A percentile compares a stretch with the other conserved stretches of the same genome.
These are phyloP conservation scores for Onychorhynchus coronatus DNA, from an alignment of 2,113 vertebrate species.

Conservation along the genomic window DNA sequence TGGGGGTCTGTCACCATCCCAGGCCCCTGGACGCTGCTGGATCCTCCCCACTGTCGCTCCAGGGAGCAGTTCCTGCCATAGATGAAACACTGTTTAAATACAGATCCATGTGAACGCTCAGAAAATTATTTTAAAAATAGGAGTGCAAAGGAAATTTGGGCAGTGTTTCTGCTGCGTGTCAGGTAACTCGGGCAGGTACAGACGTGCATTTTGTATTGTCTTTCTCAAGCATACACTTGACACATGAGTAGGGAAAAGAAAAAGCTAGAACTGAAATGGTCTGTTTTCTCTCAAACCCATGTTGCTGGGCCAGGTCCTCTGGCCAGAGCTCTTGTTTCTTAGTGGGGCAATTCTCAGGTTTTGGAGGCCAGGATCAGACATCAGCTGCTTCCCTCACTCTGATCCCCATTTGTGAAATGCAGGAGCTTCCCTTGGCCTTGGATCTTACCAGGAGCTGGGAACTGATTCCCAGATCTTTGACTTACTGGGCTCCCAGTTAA, in stretches of 20 bases:
- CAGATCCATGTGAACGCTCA: not conserved
- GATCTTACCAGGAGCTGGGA: not conserved
- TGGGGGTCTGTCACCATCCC: not conserved
- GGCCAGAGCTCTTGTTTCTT: not conserved
- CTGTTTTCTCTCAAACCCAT: rapidly evolving
- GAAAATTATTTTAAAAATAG: not conserved
- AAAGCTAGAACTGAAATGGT: not conserved
- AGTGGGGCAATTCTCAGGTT: not conserved
- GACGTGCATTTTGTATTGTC: not conserved
- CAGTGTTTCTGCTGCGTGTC: not conserved
- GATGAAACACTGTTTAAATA: not conserved
- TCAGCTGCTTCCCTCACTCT: not conserved
- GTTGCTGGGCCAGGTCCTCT: not conserved
- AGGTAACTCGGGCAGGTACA: not conserved
- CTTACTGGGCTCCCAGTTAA: not conserved
- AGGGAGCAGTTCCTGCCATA: not conserved
- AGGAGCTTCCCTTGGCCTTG: not conserved
- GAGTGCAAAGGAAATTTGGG: not conserved
- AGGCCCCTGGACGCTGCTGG: not conserved
- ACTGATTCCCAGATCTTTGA: rapidly evolving
- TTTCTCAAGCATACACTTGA: not conserved
- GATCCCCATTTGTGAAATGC: not conserved
- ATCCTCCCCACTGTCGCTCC: not conserved
- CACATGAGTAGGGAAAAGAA: not conserved
- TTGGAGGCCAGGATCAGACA: not conserved